Evolutionary conservation across 2,797 vertebrate species (phyloP), one percentile per base, ranked within the genome.

Genomic region (Poecile montanus): DNA sequence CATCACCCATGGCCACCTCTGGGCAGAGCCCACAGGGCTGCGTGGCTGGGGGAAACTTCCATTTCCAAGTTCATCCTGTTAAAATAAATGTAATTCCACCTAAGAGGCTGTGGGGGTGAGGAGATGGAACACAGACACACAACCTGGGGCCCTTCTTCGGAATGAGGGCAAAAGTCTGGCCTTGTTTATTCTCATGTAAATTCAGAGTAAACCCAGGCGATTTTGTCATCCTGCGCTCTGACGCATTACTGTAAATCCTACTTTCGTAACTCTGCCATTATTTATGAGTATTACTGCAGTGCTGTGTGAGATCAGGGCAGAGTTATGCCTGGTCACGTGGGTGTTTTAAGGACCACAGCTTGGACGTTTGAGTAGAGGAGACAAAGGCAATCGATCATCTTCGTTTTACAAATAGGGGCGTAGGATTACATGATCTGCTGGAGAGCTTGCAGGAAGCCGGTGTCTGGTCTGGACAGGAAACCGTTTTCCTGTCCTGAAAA

Each of bases 401-500:
- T 95, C 63, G 7, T 95, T 88, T 96, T 60, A 85, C 93, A 89
- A 92, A 93, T 81, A 73, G 83, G 38, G 91, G 95, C 85, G 11
- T 94, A 94, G 93, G 88, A 93, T 97, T 95, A 96, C 93, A 94
- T 1, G 96, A 94, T 57, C 85, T 93, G 92, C 89, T 60, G 74
- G 85, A 92, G 89, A 91, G 79, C 10, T 16, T 74, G 77, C 92
- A 95, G 95, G 95, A 97, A 97, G 93, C 86, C 34, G 1, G 51
- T 96, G 96, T 96, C 95, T 95, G 91, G 95, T 93, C 94, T 95
- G 95, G 94, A 84, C 93, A 94, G 92, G 95, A 96, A 97, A 97
- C 2, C 48, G 40, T 75, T 95, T 94, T 97, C 95, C 95, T 96
- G 94, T 92, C 95, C 93, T 95, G 90, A 94, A 93, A 96, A 95